Evolutionary conservation across 2,797 vertebrate genomes (phyloP).

Genomic region (Nannoperca australis): DNA sequence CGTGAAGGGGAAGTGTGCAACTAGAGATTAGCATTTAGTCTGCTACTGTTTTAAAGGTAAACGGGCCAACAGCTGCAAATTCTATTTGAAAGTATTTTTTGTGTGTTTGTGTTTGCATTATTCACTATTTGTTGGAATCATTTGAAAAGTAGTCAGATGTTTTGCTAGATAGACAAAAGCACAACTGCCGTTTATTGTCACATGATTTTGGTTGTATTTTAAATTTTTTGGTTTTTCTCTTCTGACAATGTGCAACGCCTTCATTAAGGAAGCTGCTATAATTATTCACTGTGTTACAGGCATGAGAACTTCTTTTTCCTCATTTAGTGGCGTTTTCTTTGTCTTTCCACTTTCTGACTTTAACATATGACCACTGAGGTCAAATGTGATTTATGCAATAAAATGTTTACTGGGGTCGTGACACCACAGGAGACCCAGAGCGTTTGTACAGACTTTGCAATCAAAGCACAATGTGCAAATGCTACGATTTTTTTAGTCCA

Average conservation of each 20-base stretch:
- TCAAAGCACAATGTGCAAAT: slow-evolving; percentile 98
- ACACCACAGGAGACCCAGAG: slow-evolving; percentile 84
- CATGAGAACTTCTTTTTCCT: slow-evolving; percentile 43
- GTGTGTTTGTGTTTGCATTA: slow-evolving; percentile 15
- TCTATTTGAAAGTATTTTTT: slow-evolving; percentile 34
- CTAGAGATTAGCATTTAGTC: slow-evolving; percentile 72
- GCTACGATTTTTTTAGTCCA: slow-evolving; percentile 93
- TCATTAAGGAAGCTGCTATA: slow-evolving; percentile 87
- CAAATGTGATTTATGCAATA: slow-evolving; percentile 99
- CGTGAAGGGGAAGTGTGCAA: slow-evolving; percentile 82
- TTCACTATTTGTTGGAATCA: slow-evolving; percentile 30
- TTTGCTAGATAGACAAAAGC: slow-evolving; percentile 85
- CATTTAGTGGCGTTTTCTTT: slow-evolving; percentile 21
- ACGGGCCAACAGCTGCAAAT: slow-evolving; percentile 57
- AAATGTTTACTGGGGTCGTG: slow-evolving; percentile 91
- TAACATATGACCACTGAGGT: slow-evolving; percentile 84
- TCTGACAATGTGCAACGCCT: slow-evolving; percentile 80
- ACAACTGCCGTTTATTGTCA: slow-evolving; percentile 80
- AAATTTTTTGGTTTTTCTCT: slow-evolving; percentile 49
- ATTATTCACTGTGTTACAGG: slow-evolving; percentile 78
- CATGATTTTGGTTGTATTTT: slow-evolving; percentile 58
- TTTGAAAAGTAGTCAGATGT: slow-evolving; percentile 51
- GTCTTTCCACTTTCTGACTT: slow-evolving; percentile 59
- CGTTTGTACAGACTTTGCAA: slow-evolving; percentile 93
- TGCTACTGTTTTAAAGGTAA: slow-evolving; percentile 69